Base-by-base conservation (phyloP, 2,888 invertebrate genomes). In the Lagria hirta region DNA sequence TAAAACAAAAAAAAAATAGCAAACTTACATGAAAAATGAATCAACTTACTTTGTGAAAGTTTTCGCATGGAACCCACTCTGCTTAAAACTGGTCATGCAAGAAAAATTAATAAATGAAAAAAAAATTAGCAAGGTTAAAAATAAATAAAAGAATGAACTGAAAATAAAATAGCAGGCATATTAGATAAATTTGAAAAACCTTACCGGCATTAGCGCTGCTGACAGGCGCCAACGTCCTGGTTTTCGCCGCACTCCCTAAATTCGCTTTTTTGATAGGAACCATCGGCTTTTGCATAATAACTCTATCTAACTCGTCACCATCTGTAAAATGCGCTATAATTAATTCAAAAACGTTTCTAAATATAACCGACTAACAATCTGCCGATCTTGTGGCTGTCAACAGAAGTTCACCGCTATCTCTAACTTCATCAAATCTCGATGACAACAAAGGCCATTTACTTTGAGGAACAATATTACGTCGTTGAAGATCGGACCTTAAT, bases 351-450 rank as follows among this genome's bases (percentile, higher is more conserved):
- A 17, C 17, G n/a, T 17, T 16, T 10, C 30, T 37, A 36, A 41
- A 17, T 16, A 27, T 23, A 8, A 42, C 28, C 32, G 13, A 57
- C 64, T 66, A 59, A 69, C 69, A 52, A 32, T 69, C 69, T 26
- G 60, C 49, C 48, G 56, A 58, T 50, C 63, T 65, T 11, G 69
- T 49, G 18, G 90, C 90, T 27, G 88, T 83, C 2, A 88, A 84
- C 64, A 95, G 70, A 23, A 60, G 56, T 33, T 88, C 80, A 0
- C 91, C 92, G 15, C 87, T 84, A 34, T 81, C 82, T 56, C 82
- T 81, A 20, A 88, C 82, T 69, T 93, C 92, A 72, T 95, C 94
- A 68, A 95, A 95, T 66, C 86, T 86, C 58, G 84, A 83, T 57
- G 88, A 83, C 2, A 96, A 73, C 8, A 81, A 74, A 0, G 76